A percentile compares a stretch with the other conserved stretches of the same genome.
These are phyloP conservation scores for Tachypleus tridentatus DNA, from an alignment of 1,140 invertebrate species.

Conservation along the genomic window DNA sequence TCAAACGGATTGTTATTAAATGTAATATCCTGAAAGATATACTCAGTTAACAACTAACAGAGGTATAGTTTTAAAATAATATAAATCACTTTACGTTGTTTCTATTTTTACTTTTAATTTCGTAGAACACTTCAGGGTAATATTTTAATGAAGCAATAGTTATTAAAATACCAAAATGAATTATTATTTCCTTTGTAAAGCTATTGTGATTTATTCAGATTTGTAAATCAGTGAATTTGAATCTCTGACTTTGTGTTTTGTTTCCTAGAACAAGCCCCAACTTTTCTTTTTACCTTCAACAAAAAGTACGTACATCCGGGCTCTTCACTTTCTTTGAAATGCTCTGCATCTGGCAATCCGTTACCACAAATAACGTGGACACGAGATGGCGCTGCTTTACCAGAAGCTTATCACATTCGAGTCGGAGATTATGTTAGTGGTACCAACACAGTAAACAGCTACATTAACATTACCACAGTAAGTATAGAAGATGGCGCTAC, in stretches of 20 bases:
- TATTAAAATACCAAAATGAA: no score
- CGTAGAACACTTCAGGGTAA: no score
- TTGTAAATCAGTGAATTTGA: no score
- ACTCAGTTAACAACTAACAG: no score
- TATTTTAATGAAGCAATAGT: no score
- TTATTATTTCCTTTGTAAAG: no score
- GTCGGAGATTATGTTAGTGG: constrained; percentile 18
- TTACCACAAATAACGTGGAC: constrained; percentile 88
- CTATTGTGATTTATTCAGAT: no score
- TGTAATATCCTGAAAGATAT: no score
- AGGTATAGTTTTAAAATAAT: no score
- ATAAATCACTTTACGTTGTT: no score
- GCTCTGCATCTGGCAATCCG: constrained; percentile 73
- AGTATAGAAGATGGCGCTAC: constrained; percentile 47
- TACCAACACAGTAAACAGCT: constrained; percentile 60
- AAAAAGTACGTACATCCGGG: constrained; percentile 78
- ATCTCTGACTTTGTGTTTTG: not conserved
- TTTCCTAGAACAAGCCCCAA: constrained; percentile 49
- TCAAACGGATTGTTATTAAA: no score
- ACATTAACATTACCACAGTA: constrained; percentile 74
- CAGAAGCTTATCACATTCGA: constrained; percentile 12
- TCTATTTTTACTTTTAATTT: no score
- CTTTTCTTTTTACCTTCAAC: constrained; percentile 68
- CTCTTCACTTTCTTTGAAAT: constrained; percentile 66
- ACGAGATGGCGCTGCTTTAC: constrained; percentile 49